Percentiles rank a stretch among this genome's conserved stretches.
Evolutionary conservation across 2,888 invertebrate species (phyloP).

Genomic region (Bellardia pandia): DNA sequence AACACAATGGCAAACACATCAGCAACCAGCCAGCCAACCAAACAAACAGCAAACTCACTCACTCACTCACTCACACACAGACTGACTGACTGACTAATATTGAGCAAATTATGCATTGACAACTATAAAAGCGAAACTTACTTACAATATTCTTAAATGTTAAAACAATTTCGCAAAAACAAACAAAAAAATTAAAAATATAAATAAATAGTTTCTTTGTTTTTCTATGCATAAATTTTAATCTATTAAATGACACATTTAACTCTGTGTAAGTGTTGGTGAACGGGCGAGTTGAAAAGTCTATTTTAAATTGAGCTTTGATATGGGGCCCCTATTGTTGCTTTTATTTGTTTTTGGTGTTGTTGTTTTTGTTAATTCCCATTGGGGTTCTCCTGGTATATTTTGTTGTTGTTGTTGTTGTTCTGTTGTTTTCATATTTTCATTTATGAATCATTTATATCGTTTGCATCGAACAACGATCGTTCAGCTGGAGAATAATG

Average conservation of each 20-base stretch:
- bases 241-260: slow-evolving; percentile 61
- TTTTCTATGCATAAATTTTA: slow-evolving; percentile 57
- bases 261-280: background rate
- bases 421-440: background rate
- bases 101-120: slow-evolving; percentile 49
- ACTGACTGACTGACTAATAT: slow-evolving; percentile 39
- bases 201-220: slow-evolving; percentile 58
- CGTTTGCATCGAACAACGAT: slow-evolving; percentile 28
- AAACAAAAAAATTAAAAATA: background rate
- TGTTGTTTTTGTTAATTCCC: slow-evolving; percentile 30
- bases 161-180: slow-evolving; percentile 1
- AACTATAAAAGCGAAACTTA: slow-evolving; percentile 25
- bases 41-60: background rate
- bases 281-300: background rate
- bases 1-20: slow-evolving; percentile 28
- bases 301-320: slow-evolving; percentile 55
- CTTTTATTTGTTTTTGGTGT: slow-evolving; percentile 1
- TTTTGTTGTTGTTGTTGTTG: background rate
- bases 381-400: slow-evolving; percentile 36
- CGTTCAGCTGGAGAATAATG: slow-evolving; percentile 61
- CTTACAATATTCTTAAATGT: slow-evolving; percentile 42
- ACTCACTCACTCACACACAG: background rate
- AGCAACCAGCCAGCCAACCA: background rate
- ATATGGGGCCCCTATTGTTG: slow-evolving; percentile 46
- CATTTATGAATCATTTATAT: slow-evolving; percentile 60